Evolutionary conservation across 2,797 vertebrate genomes (phyloP).

Genomic region (Dipus sagitta): DNA sequence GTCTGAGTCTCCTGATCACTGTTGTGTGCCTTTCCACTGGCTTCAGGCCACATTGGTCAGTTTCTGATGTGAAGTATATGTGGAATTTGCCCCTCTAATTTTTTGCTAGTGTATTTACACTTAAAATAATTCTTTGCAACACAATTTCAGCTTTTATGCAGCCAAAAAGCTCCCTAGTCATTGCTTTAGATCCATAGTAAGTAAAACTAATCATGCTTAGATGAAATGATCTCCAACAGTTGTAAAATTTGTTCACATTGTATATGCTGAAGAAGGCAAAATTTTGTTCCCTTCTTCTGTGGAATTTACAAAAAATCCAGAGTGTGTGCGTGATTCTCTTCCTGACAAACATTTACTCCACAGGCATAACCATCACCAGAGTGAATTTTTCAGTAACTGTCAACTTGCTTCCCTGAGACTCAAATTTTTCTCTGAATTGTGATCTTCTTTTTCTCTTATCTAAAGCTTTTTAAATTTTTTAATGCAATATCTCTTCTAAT

Average conservation of each 20-base stretch:
- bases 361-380: neutral
- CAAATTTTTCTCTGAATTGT: neutral
- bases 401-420: constrained; percentile 33
- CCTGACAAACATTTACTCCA: constrained; percentile 29
- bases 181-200: neutral
- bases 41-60: neutral
- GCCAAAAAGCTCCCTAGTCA: neutral
- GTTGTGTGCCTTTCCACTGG: neutral
- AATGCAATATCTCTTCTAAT: neutral
- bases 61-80: neutral
- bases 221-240: neutral
- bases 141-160: neutral
- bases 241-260: neutral
- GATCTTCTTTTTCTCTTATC: constrained; percentile 29
- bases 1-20: neutral
- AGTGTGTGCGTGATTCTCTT: neutral
- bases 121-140: neutral
- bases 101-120: neutral
- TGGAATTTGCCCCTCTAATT: neutral
- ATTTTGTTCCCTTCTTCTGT: neutral
- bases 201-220: too few relatives aligned
- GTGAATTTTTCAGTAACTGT: constrained; percentile 34
- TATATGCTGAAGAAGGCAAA: neutral
- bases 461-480: constrained; percentile 58
- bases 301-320: neutral